Percentiles rank a stretch among this genome's conserved stretches.
These are phyloP conservation scores for Pseudochirops corinnae DNA, from an alignment of 2,797 vertebrate genomes.

Conservation along the genomic window DNA sequence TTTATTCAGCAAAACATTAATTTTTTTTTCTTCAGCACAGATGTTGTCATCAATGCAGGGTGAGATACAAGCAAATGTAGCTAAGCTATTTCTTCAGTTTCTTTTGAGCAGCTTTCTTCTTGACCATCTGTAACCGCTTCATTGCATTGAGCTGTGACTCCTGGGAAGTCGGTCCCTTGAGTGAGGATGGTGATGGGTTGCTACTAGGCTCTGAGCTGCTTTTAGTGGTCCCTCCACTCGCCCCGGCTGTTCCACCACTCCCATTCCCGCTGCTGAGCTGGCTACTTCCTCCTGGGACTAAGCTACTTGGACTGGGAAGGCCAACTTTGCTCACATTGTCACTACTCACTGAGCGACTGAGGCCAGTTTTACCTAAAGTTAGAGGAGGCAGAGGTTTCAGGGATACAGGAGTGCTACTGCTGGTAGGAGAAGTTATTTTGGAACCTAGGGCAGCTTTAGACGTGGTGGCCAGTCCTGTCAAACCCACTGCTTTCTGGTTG, in stretches of 20 bases:
- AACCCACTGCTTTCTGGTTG: slow-evolving; percentile 92
- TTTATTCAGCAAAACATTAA: slow-evolving; percentile 74
- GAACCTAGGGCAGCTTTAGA: slow-evolving; percentile 90
- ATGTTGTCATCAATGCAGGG: slow-evolving; percentile 4
- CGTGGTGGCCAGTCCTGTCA: slow-evolving; percentile 89
- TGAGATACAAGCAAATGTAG: slow-evolving; percentile 39
- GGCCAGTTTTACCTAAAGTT: slow-evolving; percentile 93
- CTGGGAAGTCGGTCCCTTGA: slow-evolving; percentile 94
- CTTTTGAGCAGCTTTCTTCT: slow-evolving; percentile 99
- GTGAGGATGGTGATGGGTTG: slow-evolving; percentile 81
- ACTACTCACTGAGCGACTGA: slow-evolving; percentile 93
- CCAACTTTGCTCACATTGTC: slow-evolving; percentile 93
- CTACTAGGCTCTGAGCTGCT: slow-evolving; percentile 75
- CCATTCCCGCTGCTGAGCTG: slow-evolving; percentile 81
- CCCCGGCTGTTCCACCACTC: slow-evolving; percentile 71
- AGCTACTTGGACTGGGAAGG: slow-evolving; percentile 86
- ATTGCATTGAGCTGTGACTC: slow-evolving; percentile 97
- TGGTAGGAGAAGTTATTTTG: slow-evolving; percentile 87
- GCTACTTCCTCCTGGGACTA: slow-evolving; percentile 73
- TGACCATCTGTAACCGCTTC: slow-evolving; percentile 97
- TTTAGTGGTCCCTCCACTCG: slow-evolving; percentile 84
- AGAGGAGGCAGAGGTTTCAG: slow-evolving; percentile 93
- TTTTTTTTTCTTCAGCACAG: slow-evolving; percentile 39
- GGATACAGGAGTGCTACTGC: slow-evolving; percentile 81
- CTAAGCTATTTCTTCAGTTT: slow-evolving; percentile 93